A percentile compares a stretch with the other conserved stretches of the same genome.
These are phyloP conservation scores for Aradophagus sp. DNA, from an alignment of 1,140 invertebrate species.

Conservation along the genomic window DNA sequence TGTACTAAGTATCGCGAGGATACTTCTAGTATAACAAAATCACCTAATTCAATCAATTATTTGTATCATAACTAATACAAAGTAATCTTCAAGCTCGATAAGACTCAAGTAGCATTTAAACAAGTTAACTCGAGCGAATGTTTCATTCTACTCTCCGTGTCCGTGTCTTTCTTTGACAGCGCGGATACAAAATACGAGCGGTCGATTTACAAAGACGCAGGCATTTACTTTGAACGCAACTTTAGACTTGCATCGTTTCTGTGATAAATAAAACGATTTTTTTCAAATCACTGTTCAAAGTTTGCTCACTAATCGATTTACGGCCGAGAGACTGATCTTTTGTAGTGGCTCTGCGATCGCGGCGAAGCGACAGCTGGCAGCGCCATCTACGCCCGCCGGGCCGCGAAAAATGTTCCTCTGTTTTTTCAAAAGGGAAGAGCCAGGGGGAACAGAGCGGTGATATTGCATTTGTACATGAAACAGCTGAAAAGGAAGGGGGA, in stretches of 20 bases:
- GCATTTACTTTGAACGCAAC: constrained; percentile 4
- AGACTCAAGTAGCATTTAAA: no score
- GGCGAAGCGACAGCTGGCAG: constrained; percentile 10
- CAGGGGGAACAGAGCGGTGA: neutral
- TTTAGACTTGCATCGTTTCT: constrained; percentile 23
- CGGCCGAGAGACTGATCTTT: constrained; percentile 30
- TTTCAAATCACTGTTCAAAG: constrained; percentile 5
- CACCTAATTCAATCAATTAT: no score
- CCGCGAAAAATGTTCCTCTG: constrained; percentile 9
- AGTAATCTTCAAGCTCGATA: no score
- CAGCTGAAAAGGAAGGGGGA: constrained; percentile 27
- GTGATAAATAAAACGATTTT: constrained; percentile 18
- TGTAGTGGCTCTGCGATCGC: constrained; percentile 13
- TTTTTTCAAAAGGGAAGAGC: neutral
- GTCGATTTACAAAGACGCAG: neutral
- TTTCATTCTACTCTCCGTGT: constrained; percentile 2
- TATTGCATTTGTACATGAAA: constrained; percentile 15
- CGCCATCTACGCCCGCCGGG: constrained; percentile 11
- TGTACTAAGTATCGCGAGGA: constrained; percentile 2
- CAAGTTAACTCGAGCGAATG: no score
- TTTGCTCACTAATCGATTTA: constrained; percentile 1
- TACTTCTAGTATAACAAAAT: neutral
- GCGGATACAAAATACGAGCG: neutral
- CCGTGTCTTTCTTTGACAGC: constrained; percentile 2
- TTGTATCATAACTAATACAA: no score